Percentiles rank a stretch among this genome's conserved stretches.
Evolutionary conservation across 2,113 vertebrate species (phyloP).

Genomic region (Psammodynastes pulverulentus): DNA sequence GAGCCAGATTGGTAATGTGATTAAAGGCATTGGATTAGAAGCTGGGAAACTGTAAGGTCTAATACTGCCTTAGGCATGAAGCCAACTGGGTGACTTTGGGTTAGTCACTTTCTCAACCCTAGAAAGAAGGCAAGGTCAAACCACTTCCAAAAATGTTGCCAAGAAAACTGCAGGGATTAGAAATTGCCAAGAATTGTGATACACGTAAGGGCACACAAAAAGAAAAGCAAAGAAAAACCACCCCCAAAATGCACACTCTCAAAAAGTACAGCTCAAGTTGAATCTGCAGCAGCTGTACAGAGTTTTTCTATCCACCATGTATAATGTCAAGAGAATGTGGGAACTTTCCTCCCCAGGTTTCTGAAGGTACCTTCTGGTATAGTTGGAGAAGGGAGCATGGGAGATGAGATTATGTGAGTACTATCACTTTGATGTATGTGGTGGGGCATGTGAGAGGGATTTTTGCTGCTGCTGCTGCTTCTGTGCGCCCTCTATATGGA

Average conservation of each 20-base stretch:
- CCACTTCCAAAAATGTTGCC: not conserved
- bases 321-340: not conserved
- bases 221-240: not conserved
- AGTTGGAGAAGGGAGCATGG: not conserved
- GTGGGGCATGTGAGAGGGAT: not conserved
- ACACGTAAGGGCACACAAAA: not conserved
- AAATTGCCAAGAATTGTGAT: not conserved
- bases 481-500: not conserved
- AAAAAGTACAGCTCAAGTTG: not conserved
- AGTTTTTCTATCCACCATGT: not conserved
- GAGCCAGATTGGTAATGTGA: not conserved
- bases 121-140: not conserved
- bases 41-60: not conserved
- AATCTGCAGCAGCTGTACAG: not conserved
- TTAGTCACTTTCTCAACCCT: not conserved
- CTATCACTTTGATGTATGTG: not conserved
- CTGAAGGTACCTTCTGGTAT: not conserved
- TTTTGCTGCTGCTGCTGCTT: not conserved
- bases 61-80: not conserved
- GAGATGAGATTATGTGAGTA: not conserved
- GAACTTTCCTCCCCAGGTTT: not conserved
- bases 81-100: not conserved
- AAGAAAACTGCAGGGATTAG: not conserved
- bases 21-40: not conserved
- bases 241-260: not conserved